Conservation (phyloP, 2,888 invertebrate species). For the Lingula anatina region DNA sequence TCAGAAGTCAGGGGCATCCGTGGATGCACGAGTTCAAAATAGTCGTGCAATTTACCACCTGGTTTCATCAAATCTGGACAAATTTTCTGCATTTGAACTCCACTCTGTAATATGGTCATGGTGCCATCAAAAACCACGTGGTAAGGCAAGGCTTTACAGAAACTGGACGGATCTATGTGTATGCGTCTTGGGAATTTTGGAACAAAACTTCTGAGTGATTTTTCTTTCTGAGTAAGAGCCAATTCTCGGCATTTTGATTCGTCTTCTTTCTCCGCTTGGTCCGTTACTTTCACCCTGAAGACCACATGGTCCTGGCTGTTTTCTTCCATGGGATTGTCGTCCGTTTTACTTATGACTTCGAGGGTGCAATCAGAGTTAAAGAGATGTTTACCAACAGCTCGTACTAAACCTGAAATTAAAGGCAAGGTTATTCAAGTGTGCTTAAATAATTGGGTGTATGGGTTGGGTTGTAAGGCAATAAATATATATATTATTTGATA, state of each 20-base stretch:
- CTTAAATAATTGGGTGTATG: no score
- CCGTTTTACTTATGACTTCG: conserved; percentile 19
- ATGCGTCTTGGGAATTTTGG: no score
- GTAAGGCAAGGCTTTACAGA: conserved; percentile 41
- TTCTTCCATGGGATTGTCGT: conserved; percentile 19
- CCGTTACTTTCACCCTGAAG: conserved; percentile 20
- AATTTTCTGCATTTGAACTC: conserved; percentile 25
- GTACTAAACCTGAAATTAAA: conserved; percentile 20
- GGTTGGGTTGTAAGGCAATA: no score
- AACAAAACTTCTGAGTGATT: no score
- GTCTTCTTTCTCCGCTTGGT: no score
- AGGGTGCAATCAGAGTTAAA: conserved; percentile 26
- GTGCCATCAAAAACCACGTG: conserved; percentile 41
- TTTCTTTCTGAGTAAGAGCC: no score
- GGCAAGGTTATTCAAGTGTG: conserved; percentile 2
- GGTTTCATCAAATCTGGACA: conserved; percentile 9
- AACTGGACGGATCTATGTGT: conserved; percentile 5
- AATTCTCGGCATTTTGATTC: no score
- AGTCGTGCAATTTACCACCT: conserved; percentile 16
- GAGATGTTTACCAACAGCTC: conserved; percentile 32
- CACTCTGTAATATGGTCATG: conserved; percentile 33
- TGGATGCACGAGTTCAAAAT: conserved; percentile 33
- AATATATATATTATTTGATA: no score
- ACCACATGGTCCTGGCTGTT: conserved; percentile 29
- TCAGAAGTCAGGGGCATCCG: conserved; percentile 29